Percentiles rank a stretch among this genome's conserved stretches.
These are phyloP conservation scores for Liodrosophila aerea DNA, from an alignment of 2,888 invertebrate genomes.

Conservation along the genomic window DNA sequence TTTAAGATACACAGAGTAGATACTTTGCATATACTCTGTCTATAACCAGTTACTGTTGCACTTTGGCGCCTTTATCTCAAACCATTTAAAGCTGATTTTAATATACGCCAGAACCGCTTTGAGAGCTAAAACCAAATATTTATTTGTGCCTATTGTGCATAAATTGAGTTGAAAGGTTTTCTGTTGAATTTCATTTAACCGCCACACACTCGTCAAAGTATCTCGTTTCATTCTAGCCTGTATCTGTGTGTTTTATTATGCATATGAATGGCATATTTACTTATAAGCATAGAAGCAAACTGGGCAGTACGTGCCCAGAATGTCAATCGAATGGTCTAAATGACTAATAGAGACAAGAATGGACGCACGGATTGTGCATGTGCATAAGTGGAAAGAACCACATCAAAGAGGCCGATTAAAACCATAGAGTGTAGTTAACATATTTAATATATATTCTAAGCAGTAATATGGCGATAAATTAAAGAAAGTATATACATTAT, in stretches of 20 bases:
- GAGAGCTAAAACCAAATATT: slow-evolving; percentile 52
- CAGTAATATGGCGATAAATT: too few relatives aligned
- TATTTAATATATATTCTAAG: too few relatives aligned
- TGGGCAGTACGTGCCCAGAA: slow-evolving; percentile 32
- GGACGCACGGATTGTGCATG: slow-evolving; percentile 14
- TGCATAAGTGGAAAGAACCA: slow-evolving; percentile 14
- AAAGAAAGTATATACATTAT: too few relatives aligned
- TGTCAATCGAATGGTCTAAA: slow-evolving; percentile 22
- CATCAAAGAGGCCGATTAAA: slow-evolving; percentile 9
- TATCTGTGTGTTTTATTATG: slow-evolving; percentile 35
- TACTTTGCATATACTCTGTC: too few relatives aligned
- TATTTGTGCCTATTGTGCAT: slow-evolving; percentile 54
- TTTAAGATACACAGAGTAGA: too few relatives aligned
- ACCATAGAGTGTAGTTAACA: slow-evolving; percentile 11
- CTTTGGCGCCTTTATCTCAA: neutral
- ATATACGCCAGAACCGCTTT: slow-evolving; percentile 34
- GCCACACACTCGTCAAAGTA: slow-evolving; percentile 14
- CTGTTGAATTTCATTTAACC: slow-evolving; percentile 22
- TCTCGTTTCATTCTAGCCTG: slow-evolving; percentile 4
- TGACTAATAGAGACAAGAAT: slow-evolving; percentile 35
- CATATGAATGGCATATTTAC: slow-evolving; percentile 41
- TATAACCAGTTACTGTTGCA: neutral
- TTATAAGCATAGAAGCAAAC: slow-evolving; percentile 24
- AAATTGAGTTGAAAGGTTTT: slow-evolving; percentile 50
- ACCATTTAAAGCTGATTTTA: slow-evolving; percentile 14